phyloP scores from a whole-genome alignment of 37 sponge, comb jelly and placozoan genomes.

The Mnemiopsis leidyi region DNA sequence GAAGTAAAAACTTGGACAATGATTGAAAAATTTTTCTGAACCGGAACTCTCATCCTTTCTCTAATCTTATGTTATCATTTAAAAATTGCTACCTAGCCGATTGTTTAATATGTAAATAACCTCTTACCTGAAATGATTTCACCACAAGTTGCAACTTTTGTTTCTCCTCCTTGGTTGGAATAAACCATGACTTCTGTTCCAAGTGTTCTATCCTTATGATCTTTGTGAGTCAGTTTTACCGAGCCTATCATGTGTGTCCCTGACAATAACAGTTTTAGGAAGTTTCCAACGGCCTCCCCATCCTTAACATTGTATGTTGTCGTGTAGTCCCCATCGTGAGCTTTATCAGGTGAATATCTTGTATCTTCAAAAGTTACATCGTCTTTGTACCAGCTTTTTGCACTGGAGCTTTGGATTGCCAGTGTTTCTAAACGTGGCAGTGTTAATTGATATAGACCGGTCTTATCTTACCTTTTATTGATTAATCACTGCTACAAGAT shows the following conservation, averaged over 20 bases:
- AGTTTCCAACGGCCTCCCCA: not conserved
- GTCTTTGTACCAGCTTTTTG: not conserved
- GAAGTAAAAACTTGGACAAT: too few species aligned
- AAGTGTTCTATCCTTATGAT: not conserved
- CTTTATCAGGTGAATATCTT: not conserved
- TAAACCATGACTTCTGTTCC: not conserved
- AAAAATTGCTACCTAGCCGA: too few species aligned
- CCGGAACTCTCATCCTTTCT: too few species aligned
- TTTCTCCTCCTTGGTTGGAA: not conserved
- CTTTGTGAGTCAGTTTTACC: not conserved
- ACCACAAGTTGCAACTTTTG: not conserved
- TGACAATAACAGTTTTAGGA: not conserved
- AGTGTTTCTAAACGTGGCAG: too few species aligned
- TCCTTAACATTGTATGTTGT: not conserved
- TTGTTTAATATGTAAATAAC: too few species aligned
- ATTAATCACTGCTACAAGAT: too few species aligned
- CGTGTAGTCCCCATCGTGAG: not conserved
- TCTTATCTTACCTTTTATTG: too few species aligned
- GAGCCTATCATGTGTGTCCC: not conserved
- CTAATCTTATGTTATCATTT: too few species aligned
- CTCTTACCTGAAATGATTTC: not conserved
- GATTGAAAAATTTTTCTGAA: too few species aligned
- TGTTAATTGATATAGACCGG: too few species aligned
- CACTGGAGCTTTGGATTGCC: not conserved
- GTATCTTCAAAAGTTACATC: not conserved